phyloP scores from a whole-genome alignment of 2,888 invertebrate genomes.

The Nasonia oneida region DNA sequence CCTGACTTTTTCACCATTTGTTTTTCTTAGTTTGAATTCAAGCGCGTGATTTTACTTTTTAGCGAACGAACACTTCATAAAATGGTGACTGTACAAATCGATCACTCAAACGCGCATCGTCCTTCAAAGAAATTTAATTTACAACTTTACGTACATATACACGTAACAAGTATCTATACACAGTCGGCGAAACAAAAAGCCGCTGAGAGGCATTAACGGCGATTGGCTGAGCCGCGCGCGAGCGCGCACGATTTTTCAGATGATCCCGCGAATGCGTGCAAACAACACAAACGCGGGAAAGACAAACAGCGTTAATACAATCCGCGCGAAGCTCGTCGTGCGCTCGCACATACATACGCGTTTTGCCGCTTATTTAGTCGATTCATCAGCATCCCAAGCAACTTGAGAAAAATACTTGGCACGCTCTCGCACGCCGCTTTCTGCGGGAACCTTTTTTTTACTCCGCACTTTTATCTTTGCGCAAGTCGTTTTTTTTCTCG shows the following conservation, averaged over 20 bases:
- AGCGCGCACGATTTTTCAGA: slow-evolving; percentile 56
- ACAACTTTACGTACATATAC: not conserved
- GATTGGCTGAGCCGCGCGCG: slow-evolving; percentile 4
- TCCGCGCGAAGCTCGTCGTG: slow-evolving; percentile 22
- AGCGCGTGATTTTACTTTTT: not conserved
- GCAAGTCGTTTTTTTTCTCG: not conserved
- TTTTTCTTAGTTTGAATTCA: not conserved
- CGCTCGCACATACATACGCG: not conserved
- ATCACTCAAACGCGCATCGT: too few species aligned
- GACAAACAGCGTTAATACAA: slow-evolving; percentile 58
- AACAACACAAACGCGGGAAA: slow-evolving; percentile 54
- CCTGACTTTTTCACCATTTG: not conserved
- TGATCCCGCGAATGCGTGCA: slow-evolving; percentile 51
- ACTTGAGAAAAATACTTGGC: slow-evolving; percentile 57
- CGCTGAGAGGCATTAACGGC: slow-evolving; percentile 3
- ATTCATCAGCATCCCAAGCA: slow-evolving; percentile 57
- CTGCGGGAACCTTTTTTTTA: slow-evolving; percentile 18
- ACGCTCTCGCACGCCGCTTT: not conserved
- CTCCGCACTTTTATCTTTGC: not conserved
- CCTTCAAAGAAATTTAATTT: not conserved
- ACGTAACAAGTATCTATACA: not conserved
- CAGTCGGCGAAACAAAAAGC: not conserved
- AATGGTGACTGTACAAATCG: too few species aligned
- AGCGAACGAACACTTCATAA: too few species aligned
- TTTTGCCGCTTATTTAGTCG: slow-evolving; percentile 54